Evolutionary conservation across 2,888 invertebrate genomes (phyloP).

Genomic region (Cordylochernes scorpioides): DNA sequence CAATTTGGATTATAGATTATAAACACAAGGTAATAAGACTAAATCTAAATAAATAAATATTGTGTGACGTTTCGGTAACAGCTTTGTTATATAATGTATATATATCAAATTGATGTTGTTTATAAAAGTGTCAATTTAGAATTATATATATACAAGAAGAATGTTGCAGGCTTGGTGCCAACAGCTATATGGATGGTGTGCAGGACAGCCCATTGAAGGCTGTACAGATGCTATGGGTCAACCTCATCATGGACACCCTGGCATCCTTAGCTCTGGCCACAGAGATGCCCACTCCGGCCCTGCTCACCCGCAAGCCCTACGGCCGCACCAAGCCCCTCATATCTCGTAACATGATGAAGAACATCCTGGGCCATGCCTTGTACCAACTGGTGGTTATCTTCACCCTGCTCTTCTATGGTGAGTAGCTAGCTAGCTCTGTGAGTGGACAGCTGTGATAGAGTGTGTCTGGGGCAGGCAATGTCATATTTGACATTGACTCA

Average conservation of each 20-base stretch:
- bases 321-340: slow-evolving; percentile 30
- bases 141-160: too few relatives aligned
- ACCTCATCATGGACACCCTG: slow-evolving; percentile 27
- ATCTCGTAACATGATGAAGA: slow-evolving; percentile 31
- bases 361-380: slow-evolving; percentile 30
- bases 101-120: too few relatives aligned
- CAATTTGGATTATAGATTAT: too few relatives aligned
- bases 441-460: too few relatives aligned
- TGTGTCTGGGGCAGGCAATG: slow-evolving; percentile 10
- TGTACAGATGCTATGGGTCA: slow-evolving; percentile 32
- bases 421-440: too few relatives aligned
- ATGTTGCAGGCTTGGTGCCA: too few relatives aligned
- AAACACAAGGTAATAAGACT: too few relatives aligned
- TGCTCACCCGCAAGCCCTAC: slow-evolving; percentile 26
- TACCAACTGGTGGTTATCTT: slow-evolving; percentile 31
- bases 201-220: slow-evolving; percentile 33
- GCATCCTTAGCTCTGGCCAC: slow-evolving; percentile 27
- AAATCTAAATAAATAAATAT: too few relatives aligned
- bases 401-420: slow-evolving; percentile 28
- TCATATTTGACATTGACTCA: slow-evolving; percentile 12
- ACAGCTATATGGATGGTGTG: too few relatives aligned
- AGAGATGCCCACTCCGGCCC: slow-evolving; percentile 24
- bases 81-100: too few relatives aligned
- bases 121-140: too few relatives aligned
- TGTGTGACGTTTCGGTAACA: too few relatives aligned